These are phyloP conservation scores for Dendronephthya gigantea DNA, from an alignment of 64 coral and sea anemone genomes.

Conservation along the genomic window DNA sequence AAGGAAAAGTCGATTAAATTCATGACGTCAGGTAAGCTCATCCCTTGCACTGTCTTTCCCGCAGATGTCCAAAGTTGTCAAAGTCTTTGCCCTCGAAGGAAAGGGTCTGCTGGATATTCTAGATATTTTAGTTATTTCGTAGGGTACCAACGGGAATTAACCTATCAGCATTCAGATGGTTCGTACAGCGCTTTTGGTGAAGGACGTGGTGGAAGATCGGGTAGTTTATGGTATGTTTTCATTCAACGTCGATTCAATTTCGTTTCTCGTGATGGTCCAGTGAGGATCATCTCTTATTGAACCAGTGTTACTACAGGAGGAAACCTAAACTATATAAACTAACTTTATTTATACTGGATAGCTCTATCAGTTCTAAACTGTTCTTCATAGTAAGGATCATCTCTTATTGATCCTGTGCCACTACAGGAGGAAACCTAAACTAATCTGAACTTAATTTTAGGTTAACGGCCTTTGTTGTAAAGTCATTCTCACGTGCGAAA, in stretches of 20 bases:
- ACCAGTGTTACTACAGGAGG: too few relatives aligned
- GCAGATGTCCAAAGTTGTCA: too few relatives aligned
- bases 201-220: slow-evolving; percentile 24
- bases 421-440: neutral
- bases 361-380: too few relatives aligned
- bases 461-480: slow-evolving; percentile 87
- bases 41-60: too few relatives aligned
- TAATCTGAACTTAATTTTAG: slow-evolving; percentile 10
- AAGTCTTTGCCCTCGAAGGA: too few relatives aligned
- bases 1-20: slow-evolving; percentile 57
- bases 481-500: slow-evolving; percentile 77
- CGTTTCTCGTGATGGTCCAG: neutral
- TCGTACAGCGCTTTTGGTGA: slow-evolving; percentile 97
- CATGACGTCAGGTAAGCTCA: slow-evolving; percentile 74
- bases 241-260: neutral
- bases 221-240: slow-evolving; percentile 72
- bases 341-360: too few relatives aligned
- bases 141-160: slow-evolving; percentile 95
- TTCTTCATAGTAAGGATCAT: too few relatives aligned
- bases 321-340: too few relatives aligned
- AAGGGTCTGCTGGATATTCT: too few relatives aligned
- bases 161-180: slow-evolving; percentile 65
- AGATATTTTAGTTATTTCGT: neutral
- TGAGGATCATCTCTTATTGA: too few relatives aligned
- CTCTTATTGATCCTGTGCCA: neutral